phyloP scores from a whole-genome alignment of 1,140 invertebrate species.

The Drosophila lacertosa region DNA sequence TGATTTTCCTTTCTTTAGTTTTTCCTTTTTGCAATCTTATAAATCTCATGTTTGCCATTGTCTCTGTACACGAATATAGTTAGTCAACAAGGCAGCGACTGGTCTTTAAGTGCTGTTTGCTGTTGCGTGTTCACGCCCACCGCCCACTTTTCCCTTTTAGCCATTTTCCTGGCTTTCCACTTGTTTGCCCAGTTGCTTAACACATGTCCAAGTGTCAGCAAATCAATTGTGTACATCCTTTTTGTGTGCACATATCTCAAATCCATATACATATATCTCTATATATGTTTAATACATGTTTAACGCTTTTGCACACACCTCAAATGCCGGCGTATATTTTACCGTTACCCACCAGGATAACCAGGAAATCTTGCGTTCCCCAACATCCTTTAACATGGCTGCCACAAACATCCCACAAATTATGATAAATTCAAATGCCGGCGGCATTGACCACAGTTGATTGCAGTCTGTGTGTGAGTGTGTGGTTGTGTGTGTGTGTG shows the following conservation, averaged over 20 bases:
- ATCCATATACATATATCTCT: not conserved
- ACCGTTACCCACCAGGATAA: not conserved
- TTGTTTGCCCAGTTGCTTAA: slow-evolving; percentile 37
- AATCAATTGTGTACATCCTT: slow-evolving; percentile 49
- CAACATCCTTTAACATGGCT: not conserved
- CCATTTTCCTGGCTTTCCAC: not conserved
- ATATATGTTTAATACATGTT: slow-evolving; percentile 21
- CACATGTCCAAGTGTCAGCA: slow-evolving; percentile 46
- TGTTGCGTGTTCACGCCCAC: slow-evolving; percentile 38
- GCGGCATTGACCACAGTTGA: slow-evolving; percentile 13
- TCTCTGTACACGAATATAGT: slow-evolving; percentile 1
- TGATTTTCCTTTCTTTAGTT: too few species aligned
- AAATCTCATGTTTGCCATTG: too few species aligned
- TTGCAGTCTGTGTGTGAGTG: not conserved
- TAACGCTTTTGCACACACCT: not conserved
- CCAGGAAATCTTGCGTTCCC: too few species aligned
- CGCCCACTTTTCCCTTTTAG: not conserved
- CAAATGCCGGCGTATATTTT: not conserved
- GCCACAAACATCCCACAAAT: slow-evolving; percentile 18
- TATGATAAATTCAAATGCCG: slow-evolving; percentile 25
- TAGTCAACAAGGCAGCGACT: not conserved
- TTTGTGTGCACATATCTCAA: slow-evolving; percentile 1
- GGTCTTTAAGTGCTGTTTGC: slow-evolving; percentile 36
- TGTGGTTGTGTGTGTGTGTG: not conserved
- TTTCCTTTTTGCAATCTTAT: too few species aligned